Evolutionary conservation across 2,797 vertebrate genomes (phyloP).

Genomic region (Enteromius treurensis): DNA sequence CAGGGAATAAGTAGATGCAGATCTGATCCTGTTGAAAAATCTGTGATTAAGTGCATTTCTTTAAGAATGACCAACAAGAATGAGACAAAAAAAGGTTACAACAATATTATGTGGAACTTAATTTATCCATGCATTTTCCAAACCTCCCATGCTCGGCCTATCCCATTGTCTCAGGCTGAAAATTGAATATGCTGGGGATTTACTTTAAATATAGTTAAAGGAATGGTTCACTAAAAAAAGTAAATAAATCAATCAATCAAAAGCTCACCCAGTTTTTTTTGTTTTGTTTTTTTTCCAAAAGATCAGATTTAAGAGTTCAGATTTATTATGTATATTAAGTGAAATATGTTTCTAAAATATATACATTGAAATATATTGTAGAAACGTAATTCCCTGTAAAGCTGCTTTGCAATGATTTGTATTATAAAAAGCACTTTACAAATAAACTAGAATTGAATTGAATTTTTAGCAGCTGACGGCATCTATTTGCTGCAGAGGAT

Average conservation of each 20-base stretch:
- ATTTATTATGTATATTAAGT: background rate
- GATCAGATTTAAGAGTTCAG: background rate
- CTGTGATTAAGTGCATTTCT: background rate
- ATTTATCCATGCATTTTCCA: background rate
- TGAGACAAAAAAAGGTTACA: background rate
- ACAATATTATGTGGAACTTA: background rate
- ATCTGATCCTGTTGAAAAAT: background rate
- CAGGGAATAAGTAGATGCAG: background rate
- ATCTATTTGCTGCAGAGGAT: background rate
- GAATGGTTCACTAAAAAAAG: background rate
- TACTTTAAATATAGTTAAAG: background rate
- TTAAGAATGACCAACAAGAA: background rate
- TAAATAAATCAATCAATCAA: no score
- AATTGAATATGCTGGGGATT: background rate
- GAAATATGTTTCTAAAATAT: no score
- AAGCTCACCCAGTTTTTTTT: background rate
- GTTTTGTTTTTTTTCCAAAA: background rate
- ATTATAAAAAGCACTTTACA: no score
- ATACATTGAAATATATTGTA: no score
- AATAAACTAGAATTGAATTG: no score
- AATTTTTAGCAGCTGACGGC: background rate
- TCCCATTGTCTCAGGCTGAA: background rate
- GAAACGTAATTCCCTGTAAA: no score
- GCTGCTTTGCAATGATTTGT: no score
- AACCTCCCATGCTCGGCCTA: background rate